Base-by-base conservation (phyloP, 2,888 invertebrate species). In the Apeira syringaria region DNA sequence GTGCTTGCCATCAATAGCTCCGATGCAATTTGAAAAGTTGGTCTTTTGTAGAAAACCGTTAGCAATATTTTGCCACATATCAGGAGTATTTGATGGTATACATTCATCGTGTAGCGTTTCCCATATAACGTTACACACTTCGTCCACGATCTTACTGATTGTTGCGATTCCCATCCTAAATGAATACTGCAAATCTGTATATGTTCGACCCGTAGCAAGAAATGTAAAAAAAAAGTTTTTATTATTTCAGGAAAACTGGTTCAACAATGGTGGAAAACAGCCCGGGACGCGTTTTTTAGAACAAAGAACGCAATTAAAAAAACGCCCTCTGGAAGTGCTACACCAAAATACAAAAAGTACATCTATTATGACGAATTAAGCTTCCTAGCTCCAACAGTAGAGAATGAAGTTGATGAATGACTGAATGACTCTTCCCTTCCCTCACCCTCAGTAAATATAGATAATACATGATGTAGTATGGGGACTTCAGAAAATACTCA, bases 111-210 rank as follows among this genome's bases (percentile, higher is more conserved):
- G n/a, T n/a, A n/a, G n/a, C n/a, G n/a, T n/a, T n/a, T n/a, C n/a
- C n/a, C n/a, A n/a, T n/a, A n/a, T n/a, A n/a, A n/a, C n/a, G n/a
- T n/a, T 15, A 15, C 15, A 3, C 20, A 20, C 20, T 20, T 20
- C 7, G 7, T 20, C 4, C 20, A 20, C 20, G 7, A 20, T 3
- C 2, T 3, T 2, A 20, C 20, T 20, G 20, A 20, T 20, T 20
- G 70, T 74, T 38, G 64, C 38, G 7, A 50, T 44, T 43, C 68
- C 71, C 10, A 76, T 35, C 41, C 68, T 54, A 49, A 57, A 75
- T 32, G 45, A 47, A 49, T 64, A 66, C 6, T 63, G 58, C 30
- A 76, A 45, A 36, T 65, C 61, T 38, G 58, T 57, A 47, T 51
- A 65, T 28, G 61, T 59, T 13, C 54, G 52, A 46, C 20, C 20